Base-by-base conservation (phyloP, 92 coral and sea anemone genomes). In the Palythoa heliodiscus region DNA sequence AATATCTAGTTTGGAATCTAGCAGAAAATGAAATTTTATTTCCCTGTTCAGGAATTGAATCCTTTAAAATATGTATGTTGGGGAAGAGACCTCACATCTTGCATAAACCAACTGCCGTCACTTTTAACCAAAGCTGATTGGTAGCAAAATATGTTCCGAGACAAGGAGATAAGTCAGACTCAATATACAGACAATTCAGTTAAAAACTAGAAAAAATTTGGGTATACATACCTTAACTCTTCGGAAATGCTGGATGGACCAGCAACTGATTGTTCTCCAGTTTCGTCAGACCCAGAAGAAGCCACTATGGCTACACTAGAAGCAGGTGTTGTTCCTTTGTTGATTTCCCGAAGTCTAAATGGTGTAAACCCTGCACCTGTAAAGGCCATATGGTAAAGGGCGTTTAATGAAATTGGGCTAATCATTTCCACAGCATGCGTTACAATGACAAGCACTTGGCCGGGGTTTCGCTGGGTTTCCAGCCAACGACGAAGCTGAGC, bases 401-500 rank as follows among this genome's bases (percentile, higher is more conserved):
- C 20, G 8, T 5, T 52, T 25, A 86, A 25, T 35, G 83, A 86
- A 15, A 12, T 23, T 8, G 83, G 75, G 81, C 89, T 86, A 53
- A 86, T 61, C 76, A 86, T 61, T 6, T 86, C 89, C 6, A 70
- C 40, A 13, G 89, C 77, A 68, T 86, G 89, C 1, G 89, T 86
- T 15, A 75, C 68, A 15, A 53, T 71, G 16, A 86, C 29, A 47
- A 76, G 54, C 50, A 86, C 89, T 53, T 76, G 85, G 23, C 52
- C 89, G 6, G 73, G 47, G 29, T 60, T n/a, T 2, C 73, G 61
- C 25, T 54, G 70, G 15, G 70, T 54, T 25, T 86, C 83, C 22
- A 86, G 24, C 89, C 85, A 86, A 5, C 89, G 89, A n/a, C 89
- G 83, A 19, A 86, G 84, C 60, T 86, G 89, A 12, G 83, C 84